Evolutionary conservation across 2,888 invertebrate species (phyloP), one percentile per base, ranked within the genome.

Genomic region (Schizotus pectinicornis): DNA sequence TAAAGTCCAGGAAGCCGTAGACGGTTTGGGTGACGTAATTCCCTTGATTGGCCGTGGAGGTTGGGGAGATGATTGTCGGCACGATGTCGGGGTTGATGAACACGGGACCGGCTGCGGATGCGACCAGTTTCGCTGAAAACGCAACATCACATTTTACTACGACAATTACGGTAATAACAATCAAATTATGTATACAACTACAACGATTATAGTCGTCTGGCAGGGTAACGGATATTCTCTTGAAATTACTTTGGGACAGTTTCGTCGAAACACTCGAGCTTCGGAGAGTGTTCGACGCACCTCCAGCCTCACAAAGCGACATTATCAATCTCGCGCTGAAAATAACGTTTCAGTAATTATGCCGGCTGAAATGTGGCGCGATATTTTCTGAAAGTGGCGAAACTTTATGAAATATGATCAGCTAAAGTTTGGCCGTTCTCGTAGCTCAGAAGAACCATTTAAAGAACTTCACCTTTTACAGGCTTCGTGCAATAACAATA

Each of bases 1-100:
- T 94, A 79, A 95, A 95, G 80, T 95, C 95, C 67, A 95, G 82
- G 80, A 95, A 95, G 51, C 95, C 95, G 74, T 95, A 95, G 45
- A 95, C 95, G 0, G 95, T 95, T 81, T 95, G 94, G 12, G 95
- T 95, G 63, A 91, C 82, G 65, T 87, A 83, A 65, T 83, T 78
- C 55, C 68, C 73, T 52, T 73, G 69, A 62, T 69, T 67, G 8
- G 62, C 57, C 22, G 65, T 50, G 6, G 59, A 39, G n/a, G n/a
- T n/a, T n/a, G n/a, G n/a, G n/a, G n/a, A n/a, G n/a, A n/a, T n/a
- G n/a, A 55, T 59, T 33, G 66, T 62, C 6, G 65, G 62, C 11
- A 61, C 64, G 9, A 64, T 62, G 12, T 69, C 69, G 12, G 75
- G 73, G 58, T 77, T 77, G 53, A 77, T 68, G 64, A 78, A 78